Percentiles rank a stretch among this genome's conserved stretches.
These are phyloP conservation scores for Poliocrania exsul DNA, from an alignment of 2,797 vertebrate genomes.

Conservation along the genomic window DNA sequence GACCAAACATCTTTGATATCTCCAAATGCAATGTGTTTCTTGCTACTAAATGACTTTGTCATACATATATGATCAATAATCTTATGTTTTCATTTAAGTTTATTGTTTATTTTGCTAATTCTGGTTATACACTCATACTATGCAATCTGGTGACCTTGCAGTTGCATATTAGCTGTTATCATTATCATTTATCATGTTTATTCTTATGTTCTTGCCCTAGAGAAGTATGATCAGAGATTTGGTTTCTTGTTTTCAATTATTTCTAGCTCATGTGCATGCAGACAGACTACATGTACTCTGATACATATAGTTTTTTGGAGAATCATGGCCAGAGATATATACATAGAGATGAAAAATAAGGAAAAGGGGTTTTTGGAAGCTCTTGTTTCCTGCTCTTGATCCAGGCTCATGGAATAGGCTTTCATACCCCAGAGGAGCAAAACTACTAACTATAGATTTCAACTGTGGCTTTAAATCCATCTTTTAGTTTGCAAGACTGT, in stretches of 20 bases:
- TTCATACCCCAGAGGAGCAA: not conserved
- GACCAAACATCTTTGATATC: not conserved
- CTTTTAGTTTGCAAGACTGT: not conserved
- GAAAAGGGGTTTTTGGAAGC: not conserved
- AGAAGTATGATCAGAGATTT: not conserved
- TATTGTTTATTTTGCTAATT: not conserved
- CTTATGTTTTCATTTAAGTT: not conserved
- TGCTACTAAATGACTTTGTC: not conserved
- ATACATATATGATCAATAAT: not conserved
- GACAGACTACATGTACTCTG: too few relatives aligned
- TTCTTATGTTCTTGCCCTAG: not conserved
- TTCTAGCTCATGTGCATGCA: not conserved
- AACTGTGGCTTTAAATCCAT: not conserved
- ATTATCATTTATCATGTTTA: not conserved
- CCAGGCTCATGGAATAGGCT: not conserved
- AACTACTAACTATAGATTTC: not conserved
- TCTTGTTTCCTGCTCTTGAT: not conserved
- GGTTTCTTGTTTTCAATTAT: not conserved
- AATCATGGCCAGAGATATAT: not conserved
- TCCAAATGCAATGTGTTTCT: not conserved
- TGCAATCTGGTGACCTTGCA: not conserved
- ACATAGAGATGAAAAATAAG: not conserved
- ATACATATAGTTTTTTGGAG: not conserved
- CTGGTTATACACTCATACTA: not conserved
- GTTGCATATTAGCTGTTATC: not conserved